These are phyloP conservation scores for Megalonaias nervosa DNA, from an alignment of 1,140 invertebrate species.

Conservation along the genomic window DNA sequence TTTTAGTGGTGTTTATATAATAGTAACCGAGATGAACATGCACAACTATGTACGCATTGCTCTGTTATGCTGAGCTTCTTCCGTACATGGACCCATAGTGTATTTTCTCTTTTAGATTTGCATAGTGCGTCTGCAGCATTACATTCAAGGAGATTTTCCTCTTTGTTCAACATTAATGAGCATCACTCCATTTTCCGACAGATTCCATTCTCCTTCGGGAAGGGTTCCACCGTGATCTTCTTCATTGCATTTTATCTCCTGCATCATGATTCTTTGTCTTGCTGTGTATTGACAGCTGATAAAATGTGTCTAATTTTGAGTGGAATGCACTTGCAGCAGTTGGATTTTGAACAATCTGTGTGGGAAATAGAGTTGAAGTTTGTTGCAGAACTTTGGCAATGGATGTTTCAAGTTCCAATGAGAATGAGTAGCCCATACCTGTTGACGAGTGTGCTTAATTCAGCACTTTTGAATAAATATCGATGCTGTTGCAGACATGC, in stretches of 20 bases:
- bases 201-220: neutral
- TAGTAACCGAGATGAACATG: conserved; percentile 32
- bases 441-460: conserved; percentile 38
- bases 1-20: conserved; percentile 1
- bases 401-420: conserved; percentile 43
- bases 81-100: conserved; percentile 29
- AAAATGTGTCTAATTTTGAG: conserved; percentile 48
- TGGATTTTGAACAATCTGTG: conserved; percentile 31
- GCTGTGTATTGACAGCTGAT: conserved; percentile 45
- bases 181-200: neutral
- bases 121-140: neutral
- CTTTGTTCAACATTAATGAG: neutral
- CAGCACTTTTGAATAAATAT: conserved; percentile 36
- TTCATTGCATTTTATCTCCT: conserved; percentile 11
- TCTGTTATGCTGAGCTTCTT: neutral
- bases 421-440: conserved; percentile 38
- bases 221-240: conserved; percentile 1
- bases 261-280: conserved; percentile 46
- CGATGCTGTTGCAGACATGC: conserved; percentile 17
- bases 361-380: conserved; percentile 3
- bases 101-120: neutral
- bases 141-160: conserved; percentile 26
- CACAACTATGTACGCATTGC: conserved; percentile 22
- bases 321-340: conserved; percentile 33
- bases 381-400: too few relatives aligned